Percentiles rank a stretch among this genome's conserved stretches.
phyloP scores from a whole-genome alignment of 2,113 vertebrate genomes.

The Lepidothrix coronata region DNA sequence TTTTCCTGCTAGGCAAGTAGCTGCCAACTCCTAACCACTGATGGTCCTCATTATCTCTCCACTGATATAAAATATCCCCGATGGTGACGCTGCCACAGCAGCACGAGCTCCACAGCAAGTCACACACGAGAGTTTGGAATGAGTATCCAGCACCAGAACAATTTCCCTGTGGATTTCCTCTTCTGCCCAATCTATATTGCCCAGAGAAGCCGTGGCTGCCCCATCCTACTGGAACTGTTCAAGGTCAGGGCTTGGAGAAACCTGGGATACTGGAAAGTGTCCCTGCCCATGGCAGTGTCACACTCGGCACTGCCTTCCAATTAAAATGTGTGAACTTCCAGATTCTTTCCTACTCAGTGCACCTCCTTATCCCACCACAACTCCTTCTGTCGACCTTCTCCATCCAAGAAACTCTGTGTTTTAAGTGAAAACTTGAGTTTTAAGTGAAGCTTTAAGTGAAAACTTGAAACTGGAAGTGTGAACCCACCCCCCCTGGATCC shows the following conservation, averaged over 20 bases:
- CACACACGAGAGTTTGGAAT: neutral
- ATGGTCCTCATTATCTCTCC: neutral
- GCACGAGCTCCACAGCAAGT: neutral
- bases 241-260: neutral
- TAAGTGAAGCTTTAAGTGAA: neutral
- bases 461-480: neutral
- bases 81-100: neutral
- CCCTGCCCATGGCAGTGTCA: neutral
- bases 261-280: neutral
- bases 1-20: neutral
- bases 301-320: neutral
- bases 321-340: neutral
- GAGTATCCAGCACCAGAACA: neutral
- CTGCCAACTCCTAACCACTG: neutral
- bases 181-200: neutral
- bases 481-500: neutral
- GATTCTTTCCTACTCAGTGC: neutral
- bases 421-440: too few species aligned
- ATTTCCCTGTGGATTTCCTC: neutral
- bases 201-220: neutral
- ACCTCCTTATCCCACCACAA: neutral
- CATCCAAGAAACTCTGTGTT: neutral
- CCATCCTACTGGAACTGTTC: neutral
- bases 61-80: neutral
- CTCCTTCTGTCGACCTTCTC: neutral